phyloP scores from a whole-genome alignment of 2,113 vertebrate species.

The Apistogramma diplotaenia region DNA sequence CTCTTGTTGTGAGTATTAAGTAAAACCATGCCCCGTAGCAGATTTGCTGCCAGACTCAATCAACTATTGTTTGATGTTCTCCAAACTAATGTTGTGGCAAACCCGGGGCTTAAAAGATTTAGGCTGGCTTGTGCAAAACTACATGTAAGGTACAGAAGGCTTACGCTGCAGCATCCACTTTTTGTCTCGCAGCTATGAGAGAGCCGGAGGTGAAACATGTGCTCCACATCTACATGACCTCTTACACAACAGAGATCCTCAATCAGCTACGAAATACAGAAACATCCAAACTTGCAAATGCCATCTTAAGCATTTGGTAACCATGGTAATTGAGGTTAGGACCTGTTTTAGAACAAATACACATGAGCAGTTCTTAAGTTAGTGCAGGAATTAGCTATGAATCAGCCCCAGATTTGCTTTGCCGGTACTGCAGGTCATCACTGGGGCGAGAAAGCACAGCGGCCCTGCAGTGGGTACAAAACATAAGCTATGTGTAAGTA shows the following conservation, averaged over 20 bases:
- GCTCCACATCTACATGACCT: neutral
- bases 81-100: conserved; percentile 14
- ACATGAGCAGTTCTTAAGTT: neutral
- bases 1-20: conserved; percentile 24
- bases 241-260: neutral
- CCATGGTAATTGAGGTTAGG: neutral
- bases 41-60: conserved; percentile 16
- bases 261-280: neutral
- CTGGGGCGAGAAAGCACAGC: neutral
- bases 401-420: neutral
- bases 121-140: neutral
- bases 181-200: neutral
- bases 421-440: neutral
- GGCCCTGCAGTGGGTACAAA: conserved; percentile 9
- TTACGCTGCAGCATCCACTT: neutral
- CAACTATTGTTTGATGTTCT: conserved; percentile 1
- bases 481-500: conserved; percentile 24
- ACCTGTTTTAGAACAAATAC: neutral
- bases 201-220: neutral
- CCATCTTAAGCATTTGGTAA: neutral
- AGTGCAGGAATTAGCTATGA: neutral
- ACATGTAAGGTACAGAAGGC: neutral
- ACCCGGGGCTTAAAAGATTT: neutral
- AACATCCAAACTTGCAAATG: neutral
- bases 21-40: conserved; percentile 5